Evolutionary conservation across 2,888 invertebrate genomes (phyloP).

Genomic region (Epiblema foenella): DNA sequence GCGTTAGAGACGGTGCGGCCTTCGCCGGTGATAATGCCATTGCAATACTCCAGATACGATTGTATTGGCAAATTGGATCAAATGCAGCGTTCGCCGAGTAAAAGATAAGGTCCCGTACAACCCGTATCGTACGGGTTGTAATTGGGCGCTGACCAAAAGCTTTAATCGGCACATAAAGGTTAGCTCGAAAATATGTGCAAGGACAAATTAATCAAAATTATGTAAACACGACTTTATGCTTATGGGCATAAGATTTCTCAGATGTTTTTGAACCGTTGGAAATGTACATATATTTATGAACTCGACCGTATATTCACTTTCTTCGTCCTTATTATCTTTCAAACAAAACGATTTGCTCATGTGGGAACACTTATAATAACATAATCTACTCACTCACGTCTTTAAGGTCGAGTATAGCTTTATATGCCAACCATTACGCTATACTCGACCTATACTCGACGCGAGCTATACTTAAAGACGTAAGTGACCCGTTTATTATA

Average conservation of each 20-base stretch:
- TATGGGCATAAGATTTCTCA: no score
- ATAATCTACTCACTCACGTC: no score
- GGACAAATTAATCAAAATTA: no score
- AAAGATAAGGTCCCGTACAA: conserved; percentile 71
- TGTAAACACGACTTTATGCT: no score
- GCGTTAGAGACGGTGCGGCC: conserved; percentile 74
- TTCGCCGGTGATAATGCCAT: conserved; percentile 78
- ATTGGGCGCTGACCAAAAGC: conserved; percentile 60
- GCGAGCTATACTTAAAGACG: no score
- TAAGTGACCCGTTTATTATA: no score
- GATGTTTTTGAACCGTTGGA: no score
- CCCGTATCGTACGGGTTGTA: conserved; percentile 66
- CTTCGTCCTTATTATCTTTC: conserved; percentile 61
- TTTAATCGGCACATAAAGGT: conserved; percentile 60
- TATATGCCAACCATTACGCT: no score
- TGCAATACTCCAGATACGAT: conserved; percentile 82
- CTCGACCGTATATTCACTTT: conserved; percentile 59
- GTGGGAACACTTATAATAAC: neutral
- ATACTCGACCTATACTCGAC: no score
- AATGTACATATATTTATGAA: no score
- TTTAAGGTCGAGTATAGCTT: no score
- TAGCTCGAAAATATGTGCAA: no score
- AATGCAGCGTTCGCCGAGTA: conserved; percentile 82
- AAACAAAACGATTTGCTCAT: conserved; percentile 54
- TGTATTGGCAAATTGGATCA: conserved; percentile 85